phyloP scores from a whole-genome alignment of 2,113 vertebrate species.

The Gymnocephalus cernua region DNA sequence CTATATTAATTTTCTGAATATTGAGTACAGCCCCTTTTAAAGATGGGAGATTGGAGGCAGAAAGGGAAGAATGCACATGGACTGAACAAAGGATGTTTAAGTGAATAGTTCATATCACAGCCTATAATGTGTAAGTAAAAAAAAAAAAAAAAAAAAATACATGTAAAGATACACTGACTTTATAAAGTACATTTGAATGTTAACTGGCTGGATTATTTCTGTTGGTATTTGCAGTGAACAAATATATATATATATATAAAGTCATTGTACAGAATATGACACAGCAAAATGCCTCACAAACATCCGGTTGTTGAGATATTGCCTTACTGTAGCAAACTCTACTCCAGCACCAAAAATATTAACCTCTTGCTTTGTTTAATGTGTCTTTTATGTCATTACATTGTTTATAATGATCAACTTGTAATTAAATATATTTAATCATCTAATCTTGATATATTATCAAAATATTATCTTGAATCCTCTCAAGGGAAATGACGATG shows the following conservation, averaged over 20 bases:
- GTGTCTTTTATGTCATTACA: not conserved
- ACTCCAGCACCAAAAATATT: not conserved
- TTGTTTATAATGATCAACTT: not conserved
- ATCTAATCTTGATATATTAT: not conserved
- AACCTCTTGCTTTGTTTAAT: not conserved
- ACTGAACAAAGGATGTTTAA: not conserved
- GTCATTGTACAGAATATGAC: not conserved
- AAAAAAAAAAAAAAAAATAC: not conserved
- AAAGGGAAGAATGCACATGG: not conserved
- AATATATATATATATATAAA: too few relatives aligned
- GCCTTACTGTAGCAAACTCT: not conserved
- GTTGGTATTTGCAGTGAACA: not conserved
- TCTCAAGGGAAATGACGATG: not conserved
- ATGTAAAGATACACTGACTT: not conserved
- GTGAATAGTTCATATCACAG: not conserved
- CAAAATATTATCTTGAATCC: not conserved
- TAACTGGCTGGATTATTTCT: not conserved
- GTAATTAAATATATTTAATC: too few relatives aligned
- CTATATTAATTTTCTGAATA: too few relatives aligned
- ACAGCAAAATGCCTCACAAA: not conserved
- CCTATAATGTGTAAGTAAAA: not conserved
- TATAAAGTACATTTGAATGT: not conserved
- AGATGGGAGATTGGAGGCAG: not conserved
- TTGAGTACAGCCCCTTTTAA: too few relatives aligned
- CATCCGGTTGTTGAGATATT: not conserved